Evolutionary conservation across 1,140 invertebrate genomes (phyloP), one percentile per base, ranked within the genome.

Genomic region (Doryteuthis pealeii): DNA sequence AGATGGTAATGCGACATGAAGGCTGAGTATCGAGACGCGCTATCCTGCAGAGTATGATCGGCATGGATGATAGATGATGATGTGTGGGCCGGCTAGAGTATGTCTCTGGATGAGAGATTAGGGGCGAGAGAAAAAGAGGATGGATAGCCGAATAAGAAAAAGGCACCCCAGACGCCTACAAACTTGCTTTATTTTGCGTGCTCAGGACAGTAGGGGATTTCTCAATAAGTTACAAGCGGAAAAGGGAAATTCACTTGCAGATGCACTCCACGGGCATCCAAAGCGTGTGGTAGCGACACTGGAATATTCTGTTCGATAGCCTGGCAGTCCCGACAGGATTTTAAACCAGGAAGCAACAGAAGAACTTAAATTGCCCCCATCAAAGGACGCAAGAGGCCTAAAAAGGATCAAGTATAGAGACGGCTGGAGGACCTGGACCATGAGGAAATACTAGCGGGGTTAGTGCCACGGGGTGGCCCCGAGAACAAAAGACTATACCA

Each of bases 161-260:
- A 26, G 35, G 70, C 73, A 66, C 76, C 65, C 26, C n/a, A 66
- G 32, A 71, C 54, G 80, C 35, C 72, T 80, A 26, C 77, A 80
- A 32, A 5, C n/a, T n/a, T n/a, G 66, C 35, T 74, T 80, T 28
- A 40, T 79, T 1, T 54, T 79, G 40, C 58, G 54, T 1, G 26
- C 79, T 14, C 77, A 78, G 28, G n/a, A n/a, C 49, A 45, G 5
- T 80, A 80, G n/a, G n/a, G 33, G 33, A 74, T 43, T 66, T 71
- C 26, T 3, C 65, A 33, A 33, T 80, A 2, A 14, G 18, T 4
- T 76, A 80, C 70, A 77, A 77, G 12, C 45, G 35, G 75, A 73
- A 28, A 70, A 66, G 22, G 33, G 35, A 18, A 68, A 71, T 62
- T 58, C 30, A 26, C 10, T 70, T 18, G 74, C n/a, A 72, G 58